Evolutionary conservation across 2,888 invertebrate genomes (phyloP).

Genomic region (Synergus itoensis): DNA sequence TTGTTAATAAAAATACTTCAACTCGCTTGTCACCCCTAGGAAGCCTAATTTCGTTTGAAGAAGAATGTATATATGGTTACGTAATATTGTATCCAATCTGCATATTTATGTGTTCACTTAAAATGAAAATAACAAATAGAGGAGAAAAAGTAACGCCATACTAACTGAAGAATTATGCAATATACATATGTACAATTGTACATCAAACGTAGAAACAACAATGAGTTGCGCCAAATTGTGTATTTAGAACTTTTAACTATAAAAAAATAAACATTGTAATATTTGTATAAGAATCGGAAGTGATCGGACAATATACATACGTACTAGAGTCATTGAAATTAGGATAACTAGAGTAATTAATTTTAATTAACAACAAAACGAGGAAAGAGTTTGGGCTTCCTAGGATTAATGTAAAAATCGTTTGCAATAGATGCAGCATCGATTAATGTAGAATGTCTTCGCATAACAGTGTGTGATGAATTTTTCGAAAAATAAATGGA

Average conservation of each 20-base stretch:
- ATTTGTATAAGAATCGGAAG: not conserved
- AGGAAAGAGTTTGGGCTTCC: constrained; percentile 24
- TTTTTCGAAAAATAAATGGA: constrained; percentile 49
- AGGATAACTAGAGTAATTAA: not conserved
- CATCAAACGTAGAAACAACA: not conserved
- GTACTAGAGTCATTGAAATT: constrained; percentile 7
- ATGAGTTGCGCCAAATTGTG: not conserved
- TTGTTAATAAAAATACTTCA: not conserved
- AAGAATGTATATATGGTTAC: constrained; percentile 1
- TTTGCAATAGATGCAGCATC: constrained; percentile 14
- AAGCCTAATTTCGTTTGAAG: constrained; percentile 24
- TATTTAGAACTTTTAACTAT: not conserved
- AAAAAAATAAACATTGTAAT: not conserved
- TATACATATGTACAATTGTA: not conserved
- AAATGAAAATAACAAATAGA: not conserved
- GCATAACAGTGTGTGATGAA: constrained; percentile 42
- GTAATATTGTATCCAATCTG: not conserved
- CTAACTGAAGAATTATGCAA: not conserved
- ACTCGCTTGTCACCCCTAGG: constrained; percentile 27
- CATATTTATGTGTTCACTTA: not conserved
- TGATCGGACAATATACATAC: constrained; percentile 21
- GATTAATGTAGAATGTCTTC: constrained; percentile 36
- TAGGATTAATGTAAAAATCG: constrained; percentile 1
- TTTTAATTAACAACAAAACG: constrained; percentile 27
- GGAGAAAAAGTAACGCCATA: not conserved